A percentile compares a stretch with the other conserved stretches of the same genome.
phyloP scores from a whole-genome alignment of 2,888 invertebrate genomes.

The Xestobium rufovillosum region DNA sequence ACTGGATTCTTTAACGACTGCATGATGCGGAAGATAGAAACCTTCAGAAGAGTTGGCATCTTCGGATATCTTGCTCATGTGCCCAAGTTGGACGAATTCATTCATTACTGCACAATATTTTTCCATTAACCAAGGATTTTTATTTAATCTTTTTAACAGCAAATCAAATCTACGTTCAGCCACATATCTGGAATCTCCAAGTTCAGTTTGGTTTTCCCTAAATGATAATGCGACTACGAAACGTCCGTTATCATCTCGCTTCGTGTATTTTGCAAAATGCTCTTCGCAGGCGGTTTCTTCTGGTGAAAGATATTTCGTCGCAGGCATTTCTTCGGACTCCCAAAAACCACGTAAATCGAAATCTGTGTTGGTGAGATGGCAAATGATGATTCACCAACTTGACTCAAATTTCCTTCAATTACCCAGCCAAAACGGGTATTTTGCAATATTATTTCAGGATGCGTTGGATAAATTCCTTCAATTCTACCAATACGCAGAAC shows the following conservation, averaged over 20 bases:
- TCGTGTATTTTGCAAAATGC: constrained; percentile 1
- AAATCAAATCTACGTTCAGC: no score
- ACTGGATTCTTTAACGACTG: no score
- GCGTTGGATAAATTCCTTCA: no score
- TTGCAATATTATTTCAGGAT: background rate
- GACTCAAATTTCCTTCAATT: background rate
- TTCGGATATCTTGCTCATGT: constrained; percentile 3
- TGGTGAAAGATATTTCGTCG: background rate
- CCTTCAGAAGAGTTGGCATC: background rate
- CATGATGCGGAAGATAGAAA: no score
- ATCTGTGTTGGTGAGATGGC: no score
- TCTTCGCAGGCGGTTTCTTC: constrained; percentile 5
- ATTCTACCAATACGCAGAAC: no score
- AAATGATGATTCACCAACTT: no score
- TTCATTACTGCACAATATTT: background rate
- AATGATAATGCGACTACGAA: background rate
- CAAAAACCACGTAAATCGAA: no score
- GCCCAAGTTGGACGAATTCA: constrained; percentile 1
- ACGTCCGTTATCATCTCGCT: background rate
- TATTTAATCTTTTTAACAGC: background rate
- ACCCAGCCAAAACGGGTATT: constrained; percentile 1
- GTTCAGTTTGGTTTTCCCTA: background rate
- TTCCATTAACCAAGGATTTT: background rate
- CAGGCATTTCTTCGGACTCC: background rate
- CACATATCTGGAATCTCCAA: background rate